Percentiles rank a stretch among this genome's conserved stretches.
Evolutionary conservation across 2,113 vertebrate genomes (phyloP).

Genomic region (Chloebia gouldiae): DNA sequence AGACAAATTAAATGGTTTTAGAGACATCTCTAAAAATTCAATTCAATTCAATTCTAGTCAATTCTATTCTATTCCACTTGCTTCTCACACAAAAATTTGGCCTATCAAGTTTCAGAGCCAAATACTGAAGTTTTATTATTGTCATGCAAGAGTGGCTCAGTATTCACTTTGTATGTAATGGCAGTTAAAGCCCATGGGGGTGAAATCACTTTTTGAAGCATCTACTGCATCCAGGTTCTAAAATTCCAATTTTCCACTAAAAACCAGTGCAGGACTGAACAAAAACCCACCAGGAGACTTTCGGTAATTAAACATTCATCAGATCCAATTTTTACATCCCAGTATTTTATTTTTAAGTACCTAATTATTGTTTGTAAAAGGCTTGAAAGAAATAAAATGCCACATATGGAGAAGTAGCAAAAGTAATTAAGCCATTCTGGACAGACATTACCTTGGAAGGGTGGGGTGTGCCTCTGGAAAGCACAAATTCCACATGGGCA

Average conservation of each 20-base stretch:
- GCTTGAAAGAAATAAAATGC: neutral
- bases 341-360: conserved; percentile 17
- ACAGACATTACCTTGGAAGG: neutral
- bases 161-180: neutral
- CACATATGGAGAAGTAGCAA: neutral
- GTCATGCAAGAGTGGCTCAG: neutral
- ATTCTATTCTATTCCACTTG: neutral
- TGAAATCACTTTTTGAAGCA: neutral
- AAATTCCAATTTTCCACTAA: neutral
- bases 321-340: neutral
- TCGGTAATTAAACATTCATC: neutral
- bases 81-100: neutral
- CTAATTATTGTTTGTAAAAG: neutral
- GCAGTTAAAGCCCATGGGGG: neutral
- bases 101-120: neutral
- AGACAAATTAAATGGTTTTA: neutral
- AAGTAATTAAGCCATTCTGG: neutral
- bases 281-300: neutral
- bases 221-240: neutral
- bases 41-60: neutral
- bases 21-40: neutral
- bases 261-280: neutral
- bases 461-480: neutral
- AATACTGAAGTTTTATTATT: neutral
- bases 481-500: neutral